phyloP scores from a whole-genome alignment of 2,113 vertebrate species.

The Gobius niger region DNA sequence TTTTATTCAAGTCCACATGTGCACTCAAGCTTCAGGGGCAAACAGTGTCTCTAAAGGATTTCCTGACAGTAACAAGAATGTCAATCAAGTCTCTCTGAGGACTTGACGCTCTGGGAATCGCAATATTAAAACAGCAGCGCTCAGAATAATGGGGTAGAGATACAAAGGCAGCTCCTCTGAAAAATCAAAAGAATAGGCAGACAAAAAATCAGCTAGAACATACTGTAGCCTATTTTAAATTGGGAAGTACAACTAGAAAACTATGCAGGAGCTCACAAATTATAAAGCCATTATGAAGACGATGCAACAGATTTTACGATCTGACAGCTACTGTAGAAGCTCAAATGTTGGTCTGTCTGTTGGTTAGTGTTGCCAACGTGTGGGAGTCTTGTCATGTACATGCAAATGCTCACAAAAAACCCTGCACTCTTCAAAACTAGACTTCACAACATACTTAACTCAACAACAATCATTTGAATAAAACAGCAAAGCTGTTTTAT shows the following conservation, averaged over 20 bases:
- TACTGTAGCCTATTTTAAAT: too few relatives aligned
- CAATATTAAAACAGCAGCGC: slow-evolving; percentile 21
- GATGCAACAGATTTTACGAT: background rate
- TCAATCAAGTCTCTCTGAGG: slow-evolving; percentile 49
- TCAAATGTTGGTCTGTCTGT: slow-evolving; percentile 17
- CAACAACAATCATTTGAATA: background rate
- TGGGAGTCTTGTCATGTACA: slow-evolving; percentile 45
- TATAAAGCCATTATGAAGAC: background rate
- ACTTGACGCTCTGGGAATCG: slow-evolving; percentile 28
- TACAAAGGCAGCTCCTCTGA: background rate
- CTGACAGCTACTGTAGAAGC: slow-evolving; percentile 4
- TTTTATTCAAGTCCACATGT: slow-evolving; percentile 18
- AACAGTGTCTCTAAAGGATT: slow-evolving; percentile 51
- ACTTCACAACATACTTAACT: background rate
- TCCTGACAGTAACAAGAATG: slow-evolving; percentile 53
- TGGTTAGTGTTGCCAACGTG: slow-evolving; percentile 13
- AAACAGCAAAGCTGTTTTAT: background rate
- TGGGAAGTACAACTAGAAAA: background rate
- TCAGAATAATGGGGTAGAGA: background rate
- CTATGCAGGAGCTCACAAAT: background rate
- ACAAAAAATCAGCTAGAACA: too few relatives aligned
- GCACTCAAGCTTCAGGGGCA: slow-evolving; percentile 14
- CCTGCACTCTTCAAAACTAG: slow-evolving; percentile 1
- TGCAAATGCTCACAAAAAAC: slow-evolving; percentile 31
- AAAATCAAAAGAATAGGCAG: background rate